Conservation (phyloP, 2,797 vertebrate genomes). For the Picus viridis region DNA sequence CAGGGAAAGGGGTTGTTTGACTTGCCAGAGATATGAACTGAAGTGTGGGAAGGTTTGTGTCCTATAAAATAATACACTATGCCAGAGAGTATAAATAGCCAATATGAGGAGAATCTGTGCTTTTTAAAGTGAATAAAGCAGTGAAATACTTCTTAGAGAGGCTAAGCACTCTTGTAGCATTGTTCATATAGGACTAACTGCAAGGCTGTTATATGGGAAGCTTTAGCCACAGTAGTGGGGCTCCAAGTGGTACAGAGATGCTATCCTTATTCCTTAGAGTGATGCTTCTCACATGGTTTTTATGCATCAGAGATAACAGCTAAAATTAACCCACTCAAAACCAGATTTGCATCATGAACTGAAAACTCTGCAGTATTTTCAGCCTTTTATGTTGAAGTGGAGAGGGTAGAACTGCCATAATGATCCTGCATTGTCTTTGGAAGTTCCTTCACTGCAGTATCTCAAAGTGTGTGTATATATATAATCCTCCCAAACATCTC, state of each 20-base stretch:
- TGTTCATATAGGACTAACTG: neutral
- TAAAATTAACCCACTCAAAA: neutral
- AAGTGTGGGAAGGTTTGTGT: slow-evolving; percentile 40
- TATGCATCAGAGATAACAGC: neutral
- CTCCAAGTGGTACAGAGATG: neutral
- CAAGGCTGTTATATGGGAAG: neutral
- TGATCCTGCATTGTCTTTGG: neutral
- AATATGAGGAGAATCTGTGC: slow-evolving; percentile 2
- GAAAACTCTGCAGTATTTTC: neutral
- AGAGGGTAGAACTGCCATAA: neutral
- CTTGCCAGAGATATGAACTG: slow-evolving; percentile 29
- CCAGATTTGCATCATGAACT: neutral
- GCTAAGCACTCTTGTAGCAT: neutral
- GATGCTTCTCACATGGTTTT: neutral
- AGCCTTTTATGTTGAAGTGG: neutral
- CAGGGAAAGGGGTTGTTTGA: neutral
- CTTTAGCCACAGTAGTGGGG: neutral
- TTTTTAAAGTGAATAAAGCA: slow-evolving; percentile 2
- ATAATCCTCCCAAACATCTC: neutral
- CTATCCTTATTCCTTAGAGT: neutral
- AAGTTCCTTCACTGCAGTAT: neutral
- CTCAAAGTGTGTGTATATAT: neutral
- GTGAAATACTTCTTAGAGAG: neutral
- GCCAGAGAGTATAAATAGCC: slow-evolving; percentile 43
- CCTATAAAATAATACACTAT: slow-evolving; percentile 6